Percentiles rank a stretch among this genome's conserved stretches.
Evolutionary conservation across 2,113 vertebrate genomes (phyloP).

Genomic region (Cyprinodon brontotheroides): DNA sequence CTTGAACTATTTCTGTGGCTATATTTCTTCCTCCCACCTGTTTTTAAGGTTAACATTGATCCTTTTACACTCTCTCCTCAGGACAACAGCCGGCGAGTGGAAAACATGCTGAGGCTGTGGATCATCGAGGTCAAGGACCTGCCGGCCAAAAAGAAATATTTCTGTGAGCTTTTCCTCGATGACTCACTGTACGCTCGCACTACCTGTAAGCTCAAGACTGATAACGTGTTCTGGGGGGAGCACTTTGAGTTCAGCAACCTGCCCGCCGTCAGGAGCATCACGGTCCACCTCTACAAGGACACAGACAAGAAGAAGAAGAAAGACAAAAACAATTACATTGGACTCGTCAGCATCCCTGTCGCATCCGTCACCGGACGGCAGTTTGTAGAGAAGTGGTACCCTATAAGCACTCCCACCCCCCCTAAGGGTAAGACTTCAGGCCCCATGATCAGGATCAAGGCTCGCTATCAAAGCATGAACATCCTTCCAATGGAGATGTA

Average conservation of each 20-base stretch:
- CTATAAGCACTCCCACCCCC: constrained; percentile 88
- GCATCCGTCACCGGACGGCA: constrained; percentile 89
- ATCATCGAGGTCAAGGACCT: constrained; percentile 98
- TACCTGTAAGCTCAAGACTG: constrained; percentile 97
- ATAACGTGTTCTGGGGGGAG: constrained; percentile 99
- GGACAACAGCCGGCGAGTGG: constrained; percentile 97
- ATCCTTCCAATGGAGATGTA: constrained; percentile 99
- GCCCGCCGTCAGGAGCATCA: constrained; percentile 87
- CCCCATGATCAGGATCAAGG: constrained; percentile 96
- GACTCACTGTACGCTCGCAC: constrained; percentile 97
- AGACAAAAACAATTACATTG: constrained; percentile 97
- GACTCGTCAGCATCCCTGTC: constrained; percentile 90
- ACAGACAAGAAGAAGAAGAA: constrained; percentile 99
- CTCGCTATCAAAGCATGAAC: constrained; percentile 95
- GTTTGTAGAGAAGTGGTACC: constrained; percentile 98
- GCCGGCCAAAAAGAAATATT: constrained; percentile 96
- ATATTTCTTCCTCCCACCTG: background rate
- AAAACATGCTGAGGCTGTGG: constrained; percentile 95
- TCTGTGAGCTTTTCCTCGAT: constrained; percentile 96
- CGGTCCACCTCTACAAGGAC: constrained; percentile 96
- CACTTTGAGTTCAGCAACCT: constrained; percentile 99
- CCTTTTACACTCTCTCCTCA: constrained; percentile 56
- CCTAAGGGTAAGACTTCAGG: constrained; percentile 89
- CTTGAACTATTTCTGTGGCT: background rate
- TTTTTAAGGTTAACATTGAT: background rate